Evolutionary conservation across 2,113 vertebrate genomes (phyloP).

Genomic region (Lipophrys pholis): DNA sequence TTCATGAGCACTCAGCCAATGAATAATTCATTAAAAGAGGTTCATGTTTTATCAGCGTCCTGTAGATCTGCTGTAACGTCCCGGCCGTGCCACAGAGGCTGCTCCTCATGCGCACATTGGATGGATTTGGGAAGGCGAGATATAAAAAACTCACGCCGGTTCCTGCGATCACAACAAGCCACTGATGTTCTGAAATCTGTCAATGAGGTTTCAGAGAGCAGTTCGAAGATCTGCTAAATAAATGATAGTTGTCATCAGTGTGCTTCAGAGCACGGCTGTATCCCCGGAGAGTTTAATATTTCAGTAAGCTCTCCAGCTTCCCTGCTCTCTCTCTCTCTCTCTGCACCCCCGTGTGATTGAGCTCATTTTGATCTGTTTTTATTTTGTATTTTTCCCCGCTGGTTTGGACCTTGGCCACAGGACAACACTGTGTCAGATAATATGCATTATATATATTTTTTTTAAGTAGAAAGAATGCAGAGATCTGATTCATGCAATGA

Average conservation of each 20-base stretch:
- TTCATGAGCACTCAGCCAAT: constrained; percentile 78
- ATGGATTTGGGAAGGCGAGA: constrained; percentile 46
- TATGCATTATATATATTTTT: constrained; percentile 14
- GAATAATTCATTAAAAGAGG: constrained; percentile 77
- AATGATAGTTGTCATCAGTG: constrained; percentile 63
- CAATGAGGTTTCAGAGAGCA: constrained; percentile 49
- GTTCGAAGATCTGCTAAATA: constrained; percentile 56
- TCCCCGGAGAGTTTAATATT: constrained; percentile 55
- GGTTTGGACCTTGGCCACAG: not conserved
- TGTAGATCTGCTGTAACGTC: constrained; percentile 64
- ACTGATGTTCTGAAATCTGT: constrained; percentile 57
- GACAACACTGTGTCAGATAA: constrained; percentile 1
- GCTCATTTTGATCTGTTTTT: constrained; percentile 20
- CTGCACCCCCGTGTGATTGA: constrained; percentile 7
- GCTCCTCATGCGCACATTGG: constrained; percentile 26
- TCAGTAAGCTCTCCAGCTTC: constrained; percentile 33
- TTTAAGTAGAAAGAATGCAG: constrained; percentile 4
- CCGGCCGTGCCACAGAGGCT: constrained; percentile 35
- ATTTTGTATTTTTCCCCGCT: constrained; percentile 3
- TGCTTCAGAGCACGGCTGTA: constrained; percentile 55
- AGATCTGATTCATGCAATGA: not conserved
- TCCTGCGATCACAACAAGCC: constrained; percentile 36
- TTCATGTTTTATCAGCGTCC: constrained; percentile 75
- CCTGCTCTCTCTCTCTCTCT: not conserved
- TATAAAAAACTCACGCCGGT: constrained; percentile 21